Base-by-base conservation (phyloP, 1,140 invertebrate species). In the Drosophila kikkawai region DNA sequence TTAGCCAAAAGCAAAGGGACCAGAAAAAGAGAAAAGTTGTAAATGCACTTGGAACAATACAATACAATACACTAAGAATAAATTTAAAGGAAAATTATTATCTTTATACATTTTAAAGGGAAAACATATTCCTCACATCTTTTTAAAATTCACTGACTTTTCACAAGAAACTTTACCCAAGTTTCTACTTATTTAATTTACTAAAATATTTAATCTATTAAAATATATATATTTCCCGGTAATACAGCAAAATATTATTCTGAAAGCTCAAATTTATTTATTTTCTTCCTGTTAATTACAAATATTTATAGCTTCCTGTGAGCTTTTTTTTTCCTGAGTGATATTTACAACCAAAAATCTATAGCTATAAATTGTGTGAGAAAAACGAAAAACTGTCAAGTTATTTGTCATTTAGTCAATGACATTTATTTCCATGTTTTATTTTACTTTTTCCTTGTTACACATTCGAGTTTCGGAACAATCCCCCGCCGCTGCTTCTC, bases 351-450 rank as follows among this genome's bases (percentile, higher is more conserved):
- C 32, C 63, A 15, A 58, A 58, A 63, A 69, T 73, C 58, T 32
- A 69, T 55, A 77, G 71, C 68, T 63, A 81, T 79, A 82, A 68
- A 79, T 79, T 79, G 32, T 66, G 48, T 53, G 51, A 58, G 65
- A 50, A 58, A 58, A 75, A 39, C 34, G 78, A 64, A 80, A 76
- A 84, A 81, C 77, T 81, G 69, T 84, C 85, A 84, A 90, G 84
- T 71, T 84, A 80, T 88, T 84, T 88, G 84, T 88, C 84, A 90
- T 84, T 88, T 90, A 88, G 84, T 90, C 84, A 88, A 90, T 88
- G 84, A 88, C 84, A 88, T 90, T 88, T 90, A 88, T 88, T 90
- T 79, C 64, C 85, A 84, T 88, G 84, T 88, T 88, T 79, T 63
- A 68, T 70, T 55, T 74, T 39, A 48, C 45, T 76, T 80, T 75